phyloP scores from a whole-genome alignment of 2,888 invertebrate species.

The Pseudococcus longispinus region DNA sequence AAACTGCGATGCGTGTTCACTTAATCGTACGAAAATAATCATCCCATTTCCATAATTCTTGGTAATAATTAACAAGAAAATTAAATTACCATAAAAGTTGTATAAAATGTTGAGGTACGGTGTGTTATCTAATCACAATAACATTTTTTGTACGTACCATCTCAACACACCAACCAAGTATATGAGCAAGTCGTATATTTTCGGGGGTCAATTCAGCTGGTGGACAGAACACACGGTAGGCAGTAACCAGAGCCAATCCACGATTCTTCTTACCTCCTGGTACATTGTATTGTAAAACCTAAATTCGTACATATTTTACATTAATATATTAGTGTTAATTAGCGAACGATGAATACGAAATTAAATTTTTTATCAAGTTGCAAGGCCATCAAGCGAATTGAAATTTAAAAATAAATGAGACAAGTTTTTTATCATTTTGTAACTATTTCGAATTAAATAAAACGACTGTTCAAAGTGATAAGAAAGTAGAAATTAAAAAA shows the following conservation, averaged over 20 bases:
- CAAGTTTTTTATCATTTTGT: background rate
- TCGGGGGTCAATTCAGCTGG: conserved; percentile 75
- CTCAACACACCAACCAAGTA: conserved; percentile 95
- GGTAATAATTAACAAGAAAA: background rate
- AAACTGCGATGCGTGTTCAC: background rate
- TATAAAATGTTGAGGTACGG: background rate
- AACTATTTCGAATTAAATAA: background rate
- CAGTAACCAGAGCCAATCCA: conserved; percentile 75
- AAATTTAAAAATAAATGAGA: background rate
- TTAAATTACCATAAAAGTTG: background rate
- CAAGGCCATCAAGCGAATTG: background rate
- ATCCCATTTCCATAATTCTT: background rate
- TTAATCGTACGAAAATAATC: background rate
- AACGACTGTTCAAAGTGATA: background rate
- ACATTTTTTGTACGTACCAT: conserved; percentile 70
- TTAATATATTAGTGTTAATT: background rate
- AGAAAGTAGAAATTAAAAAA: background rate
- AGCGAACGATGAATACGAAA: background rate
- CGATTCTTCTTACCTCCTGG: conserved; percentile 88
- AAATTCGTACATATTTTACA: background rate
- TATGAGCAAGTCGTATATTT: conserved; percentile 78
- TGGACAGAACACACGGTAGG: conserved; percentile 76
- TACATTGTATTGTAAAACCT: conserved; percentile 90
- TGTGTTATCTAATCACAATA: too few species aligned
- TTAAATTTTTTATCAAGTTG: background rate